Evolutionary conservation across 2,113 vertebrate species (phyloP), one percentile per base, ranked within the genome.

Genomic region (Anthoscopus minutus): DNA sequence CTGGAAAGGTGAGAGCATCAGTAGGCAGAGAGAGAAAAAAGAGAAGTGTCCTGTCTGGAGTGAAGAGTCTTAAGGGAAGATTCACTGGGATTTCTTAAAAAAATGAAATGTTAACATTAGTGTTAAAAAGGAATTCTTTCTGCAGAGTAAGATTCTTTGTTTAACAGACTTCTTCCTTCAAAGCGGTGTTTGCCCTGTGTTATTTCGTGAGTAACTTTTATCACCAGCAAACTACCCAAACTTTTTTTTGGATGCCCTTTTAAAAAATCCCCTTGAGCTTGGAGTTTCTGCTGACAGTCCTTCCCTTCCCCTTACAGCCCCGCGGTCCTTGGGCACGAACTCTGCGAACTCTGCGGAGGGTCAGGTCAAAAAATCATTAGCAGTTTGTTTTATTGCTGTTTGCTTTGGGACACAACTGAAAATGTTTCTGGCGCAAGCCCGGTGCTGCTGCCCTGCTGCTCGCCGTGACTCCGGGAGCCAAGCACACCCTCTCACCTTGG

Each of bases 381-480:
- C 77, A 18, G 81, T 66, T 84, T 86, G 66, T 40, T 95, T 94
- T 69, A 83, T 62, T 80, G 72, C 84, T 72, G 9, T 91, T 96
- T 94, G 91, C 86, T 91, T 66, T 91, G 72, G 73, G 81, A 80
- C 51, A 21, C 71, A 57, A 37, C 9, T 0, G 76, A 51, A 40
- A 61, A 37, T 22, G 67, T 73, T 93, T 88, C 67, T 37, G 0
- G 6, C 2, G 1, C 33, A 3, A 66, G 37, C 47, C 13, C 51
- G 37, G 30, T 1, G 5, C 79, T 65, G 15, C 70, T 77, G 81
- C 77, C 81, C 27, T 61, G 61, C 67, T 71, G 90, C 61, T 62
- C 4, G 0, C 9, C 14, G 38, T 57, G 67, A 66, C 89, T 69
- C 61, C 0, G 0, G 27, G 57, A 81, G 81, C 67, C 58, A 12